Evolutionary conservation across 2,888 invertebrate species (phyloP), one percentile per base, ranked within the genome.

Genomic region (Candidula unifasciata): DNA sequence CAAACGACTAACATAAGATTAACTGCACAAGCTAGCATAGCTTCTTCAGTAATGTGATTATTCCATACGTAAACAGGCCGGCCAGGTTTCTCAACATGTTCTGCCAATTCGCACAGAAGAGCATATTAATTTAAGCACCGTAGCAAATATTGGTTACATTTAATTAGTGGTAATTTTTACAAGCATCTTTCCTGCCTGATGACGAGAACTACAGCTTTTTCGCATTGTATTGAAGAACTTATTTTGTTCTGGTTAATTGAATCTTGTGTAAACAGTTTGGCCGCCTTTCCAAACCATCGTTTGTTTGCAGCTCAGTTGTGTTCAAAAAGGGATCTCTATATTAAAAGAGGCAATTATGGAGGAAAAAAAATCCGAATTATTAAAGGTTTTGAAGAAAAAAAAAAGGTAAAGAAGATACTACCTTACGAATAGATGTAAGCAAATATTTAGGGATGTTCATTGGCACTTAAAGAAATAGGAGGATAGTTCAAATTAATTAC

Each of bases 121-220:
- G 44, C 54, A 6, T 21, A 54, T 60, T 76, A 54, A 27, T 54
- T 57, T 57, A 76, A 76, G 33, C 57, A 21, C 76, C 2, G 16
- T 24, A 16, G 76, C 57, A 76, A 76, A 76, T 60, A 76, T 33
- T 57, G 24, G 10, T 24, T 30, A 52, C 57, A 10, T 57, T 76
- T 76, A 76, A 76, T 76, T 57, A 76, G 57, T 33, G 30, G n/a
- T 57, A 76, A 76, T 76, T 76, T 57, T 24, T 37, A 2, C 57
- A 10, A n/a, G 54, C 21, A 54, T 18, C 64, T 35, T 24, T 21
- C 35, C 13, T 21, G 18, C 35, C 18, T 35, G 35, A 37, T 18
- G 37, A 21, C 2, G 35, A 1, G 8, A 16, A 37, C 35, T 37
- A 69, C 69, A 35, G 35, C 21, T 21, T 33, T 6, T 21, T 37